These are phyloP conservation scores for Cerastis rubricosa DNA, from an alignment of 2,888 invertebrate genomes.

Conservation along the genomic window DNA sequence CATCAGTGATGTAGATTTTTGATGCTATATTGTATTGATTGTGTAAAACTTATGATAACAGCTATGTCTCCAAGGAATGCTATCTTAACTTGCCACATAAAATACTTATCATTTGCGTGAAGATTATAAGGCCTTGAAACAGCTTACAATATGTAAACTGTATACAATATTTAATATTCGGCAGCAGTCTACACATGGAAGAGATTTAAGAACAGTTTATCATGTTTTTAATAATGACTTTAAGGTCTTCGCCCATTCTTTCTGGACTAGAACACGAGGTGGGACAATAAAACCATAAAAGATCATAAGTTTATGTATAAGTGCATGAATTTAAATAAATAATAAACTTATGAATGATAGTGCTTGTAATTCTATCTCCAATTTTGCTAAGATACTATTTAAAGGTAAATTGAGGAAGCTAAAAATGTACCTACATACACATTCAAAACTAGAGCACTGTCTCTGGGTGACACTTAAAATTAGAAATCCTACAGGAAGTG, in stretches of 20 bases:
- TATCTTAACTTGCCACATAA: conserved; percentile 56
- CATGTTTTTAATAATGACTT: conserved; percentile 28
- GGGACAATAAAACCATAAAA: conserved; percentile 15
- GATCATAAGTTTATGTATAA: not conserved
- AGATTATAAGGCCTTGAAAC: conserved; percentile 77
- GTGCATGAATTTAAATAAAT: not conserved
- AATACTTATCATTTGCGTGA: conserved; percentile 65
- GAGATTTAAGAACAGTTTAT: conserved; percentile 11
- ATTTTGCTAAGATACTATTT: conserved; percentile 31
- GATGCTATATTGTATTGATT: conserved; percentile 41
- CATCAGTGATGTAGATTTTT: not conserved
- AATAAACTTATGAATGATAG: not conserved
- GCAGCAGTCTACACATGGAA: conserved; percentile 7
- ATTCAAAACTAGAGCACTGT: conserved; percentile 77
- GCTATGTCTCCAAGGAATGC: conserved; percentile 47
- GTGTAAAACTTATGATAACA: conserved; percentile 57
- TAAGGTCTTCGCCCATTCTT: conserved; percentile 46
- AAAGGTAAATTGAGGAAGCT: conserved; percentile 50
- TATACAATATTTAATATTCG: conserved; percentile 42
- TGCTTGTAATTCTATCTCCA: conserved; percentile 12
- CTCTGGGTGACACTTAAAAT: conserved; percentile 81
- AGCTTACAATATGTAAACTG: conserved; percentile 57
- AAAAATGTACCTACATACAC: conserved; percentile 56
- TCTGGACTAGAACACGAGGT: conserved; percentile 17
- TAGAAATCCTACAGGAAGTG: conserved; percentile 85